Evolutionary conservation across 2,888 invertebrate genomes (phyloP).

Genomic region (Drosophila atripex): DNA sequence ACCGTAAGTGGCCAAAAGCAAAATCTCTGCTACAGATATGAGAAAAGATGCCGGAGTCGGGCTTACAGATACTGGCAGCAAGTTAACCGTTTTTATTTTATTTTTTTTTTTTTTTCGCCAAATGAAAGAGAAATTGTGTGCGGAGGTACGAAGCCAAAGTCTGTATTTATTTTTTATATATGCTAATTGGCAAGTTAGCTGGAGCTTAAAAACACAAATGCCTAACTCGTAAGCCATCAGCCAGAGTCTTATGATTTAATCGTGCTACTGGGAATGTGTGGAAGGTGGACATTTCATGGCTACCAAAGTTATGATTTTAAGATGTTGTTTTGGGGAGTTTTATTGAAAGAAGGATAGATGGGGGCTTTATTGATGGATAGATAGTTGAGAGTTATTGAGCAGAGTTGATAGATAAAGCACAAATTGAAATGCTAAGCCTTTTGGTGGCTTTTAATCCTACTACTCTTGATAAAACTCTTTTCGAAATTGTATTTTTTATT

Average conservation of each 20-base stretch:
- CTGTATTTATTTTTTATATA: constrained; percentile 48
- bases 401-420: too few relatives aligned
- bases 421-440: too few relatives aligned
- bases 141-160: constrained; percentile 45
- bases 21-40: constrained; percentile 68
- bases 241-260: constrained; percentile 26
- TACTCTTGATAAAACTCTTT: too few relatives aligned
- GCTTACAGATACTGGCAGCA: constrained; percentile 43
- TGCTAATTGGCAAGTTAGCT: constrained; percentile 64
- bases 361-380: not conserved
- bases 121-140: constrained; percentile 75
- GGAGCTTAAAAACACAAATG: constrained; percentile 27
- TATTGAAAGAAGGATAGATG: not conserved
- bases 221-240: constrained; percentile 14
- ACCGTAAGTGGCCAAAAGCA: constrained; percentile 71
- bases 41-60: constrained; percentile 44
- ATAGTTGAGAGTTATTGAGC: not conserved
- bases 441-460: too few relatives aligned
- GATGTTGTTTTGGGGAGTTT: not conserved
- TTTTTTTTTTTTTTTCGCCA: constrained; percentile 57
- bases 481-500: too few relatives aligned
- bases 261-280: not conserved
- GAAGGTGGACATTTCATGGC: not conserved
- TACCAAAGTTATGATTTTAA: not conserved
- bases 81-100: constrained; percentile 56